Conservation (phyloP, 1,140 invertebrate genomes). For the Nasonia giraulti region DNA sequence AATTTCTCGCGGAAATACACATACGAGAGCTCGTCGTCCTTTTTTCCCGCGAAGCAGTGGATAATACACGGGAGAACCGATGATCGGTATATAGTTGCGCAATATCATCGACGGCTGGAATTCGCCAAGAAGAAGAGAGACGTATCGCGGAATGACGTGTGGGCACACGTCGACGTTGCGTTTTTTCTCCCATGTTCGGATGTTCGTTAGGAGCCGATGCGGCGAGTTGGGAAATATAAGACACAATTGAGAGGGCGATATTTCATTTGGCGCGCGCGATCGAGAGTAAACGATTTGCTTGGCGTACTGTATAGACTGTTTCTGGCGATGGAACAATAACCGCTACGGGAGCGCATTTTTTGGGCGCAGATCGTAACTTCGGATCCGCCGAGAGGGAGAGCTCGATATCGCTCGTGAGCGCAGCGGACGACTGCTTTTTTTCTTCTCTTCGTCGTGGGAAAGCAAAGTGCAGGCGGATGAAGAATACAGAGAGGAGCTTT, state of each 20-base stretch:
- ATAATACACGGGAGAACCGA: not conserved
- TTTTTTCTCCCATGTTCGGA: not conserved
- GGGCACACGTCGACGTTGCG: not conserved
- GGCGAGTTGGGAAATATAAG: conserved; percentile 15
- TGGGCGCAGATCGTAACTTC: not conserved
- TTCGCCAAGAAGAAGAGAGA: not conserved
- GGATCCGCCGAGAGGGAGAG: not conserved
- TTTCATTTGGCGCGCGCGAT: conserved; percentile 3
- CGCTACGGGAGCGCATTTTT: not conserved
- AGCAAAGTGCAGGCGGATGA: no score
- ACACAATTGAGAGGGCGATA: conserved; percentile 23
- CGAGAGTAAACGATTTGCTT: conserved; percentile 24
- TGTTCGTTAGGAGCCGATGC: not conserved
- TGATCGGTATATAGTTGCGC: not conserved
- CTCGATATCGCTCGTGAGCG: not conserved
- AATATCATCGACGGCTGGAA: not conserved
- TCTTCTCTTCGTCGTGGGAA: not conserved
- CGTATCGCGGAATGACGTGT: not conserved
- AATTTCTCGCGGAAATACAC: not conserved
- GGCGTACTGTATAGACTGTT: not conserved
- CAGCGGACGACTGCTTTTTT: not conserved
- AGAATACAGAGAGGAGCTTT: no score
- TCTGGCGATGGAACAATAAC: not conserved
- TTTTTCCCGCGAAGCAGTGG: not conserved
- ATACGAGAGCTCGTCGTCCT: not conserved